These are phyloP conservation scores for Diorhabda carinulata DNA, from an alignment of 1,140 invertebrate genomes.

Conservation along the genomic window DNA sequence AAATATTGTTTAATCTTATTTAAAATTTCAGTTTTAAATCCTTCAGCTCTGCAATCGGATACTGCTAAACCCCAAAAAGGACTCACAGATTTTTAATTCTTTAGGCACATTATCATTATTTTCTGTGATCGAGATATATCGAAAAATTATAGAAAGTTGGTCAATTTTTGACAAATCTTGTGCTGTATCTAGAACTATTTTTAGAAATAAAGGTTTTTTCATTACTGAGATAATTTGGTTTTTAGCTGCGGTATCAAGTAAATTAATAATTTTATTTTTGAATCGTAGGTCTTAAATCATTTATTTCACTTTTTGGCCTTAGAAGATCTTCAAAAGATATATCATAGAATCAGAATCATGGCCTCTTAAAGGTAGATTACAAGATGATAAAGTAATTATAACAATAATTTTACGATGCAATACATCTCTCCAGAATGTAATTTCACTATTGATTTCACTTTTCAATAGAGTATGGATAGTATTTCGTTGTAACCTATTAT, in stretches of 20 bases:
- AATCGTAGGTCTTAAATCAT: slow-evolving; percentile 30
- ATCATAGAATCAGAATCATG: slow-evolving; percentile 22
- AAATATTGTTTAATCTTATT: slow-evolving; percentile 26
- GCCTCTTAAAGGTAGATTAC: slow-evolving; percentile 18
- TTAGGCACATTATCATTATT: too few relatives aligned
- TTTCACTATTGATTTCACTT: slow-evolving; percentile 23
- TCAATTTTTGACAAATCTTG: slow-evolving; percentile 8
- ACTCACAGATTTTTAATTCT: slow-evolving; percentile 21
- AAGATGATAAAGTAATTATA: slow-evolving; percentile 16
- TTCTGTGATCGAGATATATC: too few relatives aligned
- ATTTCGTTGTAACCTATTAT: slow-evolving; percentile 39
- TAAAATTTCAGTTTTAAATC: slow-evolving; percentile 28
- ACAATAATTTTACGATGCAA: slow-evolving; percentile 13
- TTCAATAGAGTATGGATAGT: slow-evolving; percentile 28
- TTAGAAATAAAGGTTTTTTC: slow-evolving; percentile 28
- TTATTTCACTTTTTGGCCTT: slow-evolving; percentile 24
- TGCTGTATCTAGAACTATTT: slow-evolving; percentile 27
- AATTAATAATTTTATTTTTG: slow-evolving; percentile 30
- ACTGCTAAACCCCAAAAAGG: slow-evolving; percentile 31
- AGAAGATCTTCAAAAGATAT: slow-evolving; percentile 18
- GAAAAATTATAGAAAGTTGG: too few relatives aligned
- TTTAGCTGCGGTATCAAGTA: slow-evolving; percentile 11
- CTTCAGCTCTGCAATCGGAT: slow-evolving; percentile 26
- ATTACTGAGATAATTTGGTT: slow-evolving; percentile 19
- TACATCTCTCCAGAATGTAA: slow-evolving; percentile 18